A percentile compares a stretch with the other conserved stretches of the same genome.
Conservation (phyloP, 2,797 vertebrate species). For the Cyclopterus lumpus region DNA sequence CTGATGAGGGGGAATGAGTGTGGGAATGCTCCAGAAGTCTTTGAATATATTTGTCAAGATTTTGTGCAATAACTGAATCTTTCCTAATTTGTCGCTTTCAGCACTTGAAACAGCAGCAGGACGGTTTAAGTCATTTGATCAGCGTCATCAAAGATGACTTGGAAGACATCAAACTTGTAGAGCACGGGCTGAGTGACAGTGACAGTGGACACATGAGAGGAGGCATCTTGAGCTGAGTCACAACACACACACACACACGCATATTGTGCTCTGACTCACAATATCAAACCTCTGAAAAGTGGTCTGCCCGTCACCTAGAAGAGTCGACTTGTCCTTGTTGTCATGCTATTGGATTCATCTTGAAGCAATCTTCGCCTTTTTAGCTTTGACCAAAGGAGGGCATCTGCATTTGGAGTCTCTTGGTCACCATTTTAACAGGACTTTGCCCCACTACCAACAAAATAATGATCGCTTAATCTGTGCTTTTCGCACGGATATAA, state of each 20-base stretch:
- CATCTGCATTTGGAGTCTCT: slow-evolving; percentile 12
- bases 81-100: slow-evolving; percentile 60
- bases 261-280: slow-evolving; percentile 5
- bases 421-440: slow-evolving; percentile 1
- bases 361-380: background rate
- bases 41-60: background rate
- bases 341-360: background rate
- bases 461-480: slow-evolving; percentile 43
- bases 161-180: slow-evolving; percentile 96
- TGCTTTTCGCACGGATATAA: slow-evolving; percentile 27
- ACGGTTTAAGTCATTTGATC: slow-evolving; percentile 95
- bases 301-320: background rate
- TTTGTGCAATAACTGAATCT: background rate
- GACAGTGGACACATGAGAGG: slow-evolving; percentile 91
- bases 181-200: slow-evolving; percentile 92
- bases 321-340: background rate
- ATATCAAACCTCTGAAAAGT: slow-evolving; percentile 7
- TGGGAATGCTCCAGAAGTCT: background rate
- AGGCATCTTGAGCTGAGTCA: slow-evolving; percentile 89
- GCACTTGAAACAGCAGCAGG: slow-evolving; percentile 98
- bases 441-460: slow-evolving; percentile 9
- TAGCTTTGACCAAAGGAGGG: background rate
- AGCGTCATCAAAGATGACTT: slow-evolving; percentile 96
- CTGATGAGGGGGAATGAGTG: background rate
- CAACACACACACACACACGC: slow-evolving; percentile 12